Conservation (phyloP, 2,113 vertebrate genomes). For the Semnornis frantzii region DNA sequence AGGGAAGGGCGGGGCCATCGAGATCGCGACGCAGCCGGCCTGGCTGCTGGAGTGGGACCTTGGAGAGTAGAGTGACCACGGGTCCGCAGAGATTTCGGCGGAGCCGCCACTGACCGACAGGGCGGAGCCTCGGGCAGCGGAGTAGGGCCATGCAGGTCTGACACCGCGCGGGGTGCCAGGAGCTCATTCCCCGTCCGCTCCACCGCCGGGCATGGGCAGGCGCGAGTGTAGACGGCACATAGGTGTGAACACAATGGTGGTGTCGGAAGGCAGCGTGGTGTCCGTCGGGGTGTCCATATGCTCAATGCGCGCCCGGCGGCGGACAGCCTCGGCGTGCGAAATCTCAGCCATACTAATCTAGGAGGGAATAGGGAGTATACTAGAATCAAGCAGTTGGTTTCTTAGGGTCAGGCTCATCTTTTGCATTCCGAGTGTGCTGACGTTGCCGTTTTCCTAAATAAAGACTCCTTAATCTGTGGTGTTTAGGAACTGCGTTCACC, state of each 20-base stretch:
- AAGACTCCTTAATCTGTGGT: constrained; percentile 45
- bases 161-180: background rate
- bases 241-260: no score
- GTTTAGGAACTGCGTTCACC: background rate
- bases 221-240: no score
- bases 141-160: background rate
- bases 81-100: background rate
- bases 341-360: background rate
- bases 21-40: no score
- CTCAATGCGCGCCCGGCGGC: background rate
- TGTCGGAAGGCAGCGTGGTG: no score
- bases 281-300: no score
- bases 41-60: background rate
- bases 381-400: constrained; percentile 9
- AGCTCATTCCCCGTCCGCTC: background rate
- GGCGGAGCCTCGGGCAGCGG: background rate
- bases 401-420: background rate
- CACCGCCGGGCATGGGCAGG: background rate
- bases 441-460: constrained; percentile 22
- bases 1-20: background rate
- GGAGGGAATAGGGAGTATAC: background rate
- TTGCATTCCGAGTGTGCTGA: background rate
- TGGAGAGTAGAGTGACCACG: background rate
- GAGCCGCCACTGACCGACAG: background rate
- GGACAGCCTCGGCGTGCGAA: background rate